Evolutionary conservation across 2,888 invertebrate species (phyloP).

Genomic region (Spisula solida): DNA sequence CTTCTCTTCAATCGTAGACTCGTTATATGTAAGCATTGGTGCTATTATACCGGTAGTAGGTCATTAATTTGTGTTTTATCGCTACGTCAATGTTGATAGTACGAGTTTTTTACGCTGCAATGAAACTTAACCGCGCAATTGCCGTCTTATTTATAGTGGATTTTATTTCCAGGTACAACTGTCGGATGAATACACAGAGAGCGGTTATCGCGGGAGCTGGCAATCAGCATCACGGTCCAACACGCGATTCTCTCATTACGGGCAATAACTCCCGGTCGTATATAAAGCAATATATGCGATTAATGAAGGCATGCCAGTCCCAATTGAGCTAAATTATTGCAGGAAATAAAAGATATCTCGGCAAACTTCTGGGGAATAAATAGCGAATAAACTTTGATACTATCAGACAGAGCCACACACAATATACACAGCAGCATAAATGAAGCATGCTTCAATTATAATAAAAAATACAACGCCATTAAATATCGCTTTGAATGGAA

Average conservation of each 20-base stretch:
- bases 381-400: conserved; percentile 21
- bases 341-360: conserved; percentile 19
- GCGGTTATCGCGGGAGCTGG: conserved; percentile 25
- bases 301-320: conserved; percentile 34
- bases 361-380: conserved; percentile 27
- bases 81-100: conserved; percentile 43
- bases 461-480: background rate
- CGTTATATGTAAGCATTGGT: background rate
- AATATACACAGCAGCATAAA: background rate
- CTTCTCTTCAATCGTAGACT: background rate
- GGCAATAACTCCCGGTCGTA: conserved; percentile 26
- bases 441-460: background rate
- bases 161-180: conserved; percentile 40
- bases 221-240: conserved; percentile 18
- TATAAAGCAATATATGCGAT: conserved; percentile 28
- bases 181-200: conserved; percentile 11
- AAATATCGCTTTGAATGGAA: background rate
- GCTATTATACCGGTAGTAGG: conserved; percentile 6
- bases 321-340: conserved; percentile 29
- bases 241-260: conserved; percentile 42
- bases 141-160: conserved; percentile 42
- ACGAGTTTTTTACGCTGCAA: conserved; percentile 42
- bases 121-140: conserved; percentile 43
- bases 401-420: background rate
- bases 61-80: conserved; percentile 41